phyloP scores from a whole-genome alignment of 2,797 vertebrate genomes.

The Poeciliopsis paucimaculata region DNA sequence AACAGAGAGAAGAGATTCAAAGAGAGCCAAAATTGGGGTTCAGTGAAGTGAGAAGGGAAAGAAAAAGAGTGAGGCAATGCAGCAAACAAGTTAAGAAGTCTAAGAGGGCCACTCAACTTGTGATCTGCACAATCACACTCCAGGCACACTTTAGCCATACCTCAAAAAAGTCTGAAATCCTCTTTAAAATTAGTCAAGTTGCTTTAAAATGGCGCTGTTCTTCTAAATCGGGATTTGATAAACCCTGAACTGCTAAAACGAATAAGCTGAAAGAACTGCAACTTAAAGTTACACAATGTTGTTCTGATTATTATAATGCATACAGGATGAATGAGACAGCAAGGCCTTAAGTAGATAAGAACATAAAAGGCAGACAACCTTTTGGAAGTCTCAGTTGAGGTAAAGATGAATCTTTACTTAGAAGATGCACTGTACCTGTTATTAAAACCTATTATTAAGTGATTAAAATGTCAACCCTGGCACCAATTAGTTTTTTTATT shows the following conservation, averaged over 20 bases:
- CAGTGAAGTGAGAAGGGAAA: slow-evolving; percentile 34
- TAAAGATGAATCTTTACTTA: neutral
- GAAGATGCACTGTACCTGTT: too few species aligned
- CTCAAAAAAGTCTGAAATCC: slow-evolving; percentile 17
- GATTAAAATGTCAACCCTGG: neutral
- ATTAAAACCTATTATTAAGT: neutral
- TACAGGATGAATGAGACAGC: neutral
- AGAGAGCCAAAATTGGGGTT: slow-evolving; percentile 70
- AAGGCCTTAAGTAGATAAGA: neutral
- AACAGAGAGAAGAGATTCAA: slow-evolving; percentile 71
- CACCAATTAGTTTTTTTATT: neutral
- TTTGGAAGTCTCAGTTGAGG: neutral
- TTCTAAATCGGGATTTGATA: neutral
- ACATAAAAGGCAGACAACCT: neutral
- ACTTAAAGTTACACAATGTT: neutral
- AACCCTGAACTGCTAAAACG: slow-evolving; percentile 7
- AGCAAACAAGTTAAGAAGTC: slow-evolving; percentile 54
- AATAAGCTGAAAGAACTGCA: neutral
- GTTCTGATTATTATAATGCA: neutral
- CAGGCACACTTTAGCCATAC: slow-evolving; percentile 13
- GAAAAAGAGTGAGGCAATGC: slow-evolving; percentile 19
- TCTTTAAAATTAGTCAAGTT: slow-evolving; percentile 27
- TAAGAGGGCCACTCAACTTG: slow-evolving; percentile 56
- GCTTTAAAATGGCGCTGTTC: neutral
- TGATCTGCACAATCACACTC: slow-evolving; percentile 38